Conservation (phyloP, 2,113 vertebrate genomes). For the Chaetura pelagica region DNA sequence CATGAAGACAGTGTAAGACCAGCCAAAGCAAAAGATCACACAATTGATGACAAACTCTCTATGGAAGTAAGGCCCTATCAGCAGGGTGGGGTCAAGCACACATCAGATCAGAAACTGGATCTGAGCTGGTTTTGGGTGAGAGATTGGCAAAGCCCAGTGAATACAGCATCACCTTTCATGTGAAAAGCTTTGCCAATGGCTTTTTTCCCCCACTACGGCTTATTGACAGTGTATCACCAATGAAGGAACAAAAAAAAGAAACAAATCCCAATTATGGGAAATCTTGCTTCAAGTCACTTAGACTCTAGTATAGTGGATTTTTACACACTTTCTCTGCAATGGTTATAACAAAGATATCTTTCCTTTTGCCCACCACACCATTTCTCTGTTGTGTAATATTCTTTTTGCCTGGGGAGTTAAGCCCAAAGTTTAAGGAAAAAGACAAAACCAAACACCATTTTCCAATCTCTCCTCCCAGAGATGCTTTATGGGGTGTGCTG, state of each 20-base stretch:
- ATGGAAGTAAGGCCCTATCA: fast-evolving
- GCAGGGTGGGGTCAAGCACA: not conserved
- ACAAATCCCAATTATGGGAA: not conserved
- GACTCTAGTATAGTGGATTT: not conserved
- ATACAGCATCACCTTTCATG: not conserved
- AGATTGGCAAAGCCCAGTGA: not conserved
- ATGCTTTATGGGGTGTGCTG: not conserved
- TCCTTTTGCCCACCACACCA: not conserved
- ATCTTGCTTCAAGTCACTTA: not conserved
- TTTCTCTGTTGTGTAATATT: not conserved
- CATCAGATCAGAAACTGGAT: not conserved
- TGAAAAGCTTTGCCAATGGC: not conserved
- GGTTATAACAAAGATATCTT: not conserved
- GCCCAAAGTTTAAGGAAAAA: not conserved
- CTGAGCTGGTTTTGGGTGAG: not conserved
- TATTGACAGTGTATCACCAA: not conserved
- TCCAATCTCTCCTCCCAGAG: not conserved
- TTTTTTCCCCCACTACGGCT: not conserved
- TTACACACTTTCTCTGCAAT: not conserved
- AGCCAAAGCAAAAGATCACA: not conserved
- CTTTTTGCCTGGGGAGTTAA: not conserved
- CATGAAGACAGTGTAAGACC: not conserved
- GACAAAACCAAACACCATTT: not conserved
- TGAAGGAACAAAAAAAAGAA: not conserved
- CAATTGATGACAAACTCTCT: not conserved